Evolutionary conservation across 2,888 invertebrate species (phyloP), one percentile per base, ranked within the genome.

Genomic region (Macroteleia sp.): DNA sequence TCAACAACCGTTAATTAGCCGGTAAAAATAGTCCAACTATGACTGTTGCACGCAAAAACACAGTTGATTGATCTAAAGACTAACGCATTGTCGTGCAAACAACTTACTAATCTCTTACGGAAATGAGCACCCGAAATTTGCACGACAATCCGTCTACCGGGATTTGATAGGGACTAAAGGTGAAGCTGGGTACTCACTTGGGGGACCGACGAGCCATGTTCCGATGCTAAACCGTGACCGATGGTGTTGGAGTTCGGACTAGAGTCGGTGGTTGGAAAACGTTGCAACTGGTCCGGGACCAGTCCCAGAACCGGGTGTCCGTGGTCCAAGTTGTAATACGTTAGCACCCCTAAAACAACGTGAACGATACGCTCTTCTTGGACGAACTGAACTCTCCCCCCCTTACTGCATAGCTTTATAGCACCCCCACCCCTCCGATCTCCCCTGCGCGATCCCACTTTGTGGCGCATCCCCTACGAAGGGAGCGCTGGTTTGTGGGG

Each of bases 371-470:
- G 90, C 88, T 90, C 81, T 86, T 89, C 89, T 90, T 88, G 86
- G 87, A 88, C 85, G 87, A 88, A 91, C 91, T 91, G 91, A 90
- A 84, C 88, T 88, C 86, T 91, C 91, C 91, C 90, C 91, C 90
- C 90, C 91, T 90, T 87, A 87, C 89, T 83, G 78, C 80, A 80
- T 80, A 71, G 82, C 88, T 87, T 87, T 91, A 91, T 91, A 91
- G 87, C 87, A 82, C 90, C 90, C 91, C 91, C 91, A 90, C 91
- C 90, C 90, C 89, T 89, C 84, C 78, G 73, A 77, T 76, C 87
- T 84, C 86, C 84, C 89, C 87, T 86, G 67, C 67, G 16, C 61
- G 36, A 82, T 85, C 86, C 88, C 85, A 84, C 89, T 81, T 80
- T 42, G 6, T 41, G 5, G 22, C 64, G 50, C 82, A 79, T 83